Evolutionary conservation across 2,113 vertebrate species (phyloP).

Genomic region (Microtus oregoni): DNA sequence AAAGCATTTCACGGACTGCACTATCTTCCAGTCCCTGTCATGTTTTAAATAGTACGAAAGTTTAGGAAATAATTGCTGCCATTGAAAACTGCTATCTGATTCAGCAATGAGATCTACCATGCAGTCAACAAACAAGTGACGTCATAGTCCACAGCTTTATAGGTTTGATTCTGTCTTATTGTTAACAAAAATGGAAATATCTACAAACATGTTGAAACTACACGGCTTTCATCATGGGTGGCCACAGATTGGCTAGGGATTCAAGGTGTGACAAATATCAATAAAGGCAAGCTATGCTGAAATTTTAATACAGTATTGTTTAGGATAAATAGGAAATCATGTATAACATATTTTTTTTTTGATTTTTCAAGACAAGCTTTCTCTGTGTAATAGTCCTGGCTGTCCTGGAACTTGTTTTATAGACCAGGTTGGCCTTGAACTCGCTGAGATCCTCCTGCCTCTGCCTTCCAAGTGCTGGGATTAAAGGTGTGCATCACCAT

Average conservation of each 20-base stretch:
- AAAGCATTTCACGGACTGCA: neutral
- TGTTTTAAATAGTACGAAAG: neutral
- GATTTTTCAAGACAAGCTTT: too few relatives aligned
- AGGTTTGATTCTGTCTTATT: neutral
- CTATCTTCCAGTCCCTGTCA: neutral
- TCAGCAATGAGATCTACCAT: neutral
- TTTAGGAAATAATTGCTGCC: neutral
- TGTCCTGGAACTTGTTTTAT: too few relatives aligned
- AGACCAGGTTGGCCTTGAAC: too few relatives aligned
- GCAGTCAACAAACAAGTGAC: neutral
- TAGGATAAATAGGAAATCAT: neutral
- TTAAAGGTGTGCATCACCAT: too few relatives aligned
- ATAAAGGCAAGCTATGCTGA: neutral
- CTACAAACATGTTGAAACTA: neutral
- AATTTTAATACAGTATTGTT: neutral
- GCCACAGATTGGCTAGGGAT: neutral
- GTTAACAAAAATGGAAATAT: constrained; percentile 14
- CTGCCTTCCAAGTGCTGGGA: too few relatives aligned
- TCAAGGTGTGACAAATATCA: neutral
- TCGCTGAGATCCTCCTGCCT: too few relatives aligned
- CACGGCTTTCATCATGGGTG: neutral
- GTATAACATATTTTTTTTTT: neutral
- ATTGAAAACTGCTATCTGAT: constrained; percentile 13
- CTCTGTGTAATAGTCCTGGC: too few relatives aligned
- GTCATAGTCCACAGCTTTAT: neutral